phyloP scores from a whole-genome alignment of 2,888 invertebrate species.

The Zaprionus obscuricornis region DNA sequence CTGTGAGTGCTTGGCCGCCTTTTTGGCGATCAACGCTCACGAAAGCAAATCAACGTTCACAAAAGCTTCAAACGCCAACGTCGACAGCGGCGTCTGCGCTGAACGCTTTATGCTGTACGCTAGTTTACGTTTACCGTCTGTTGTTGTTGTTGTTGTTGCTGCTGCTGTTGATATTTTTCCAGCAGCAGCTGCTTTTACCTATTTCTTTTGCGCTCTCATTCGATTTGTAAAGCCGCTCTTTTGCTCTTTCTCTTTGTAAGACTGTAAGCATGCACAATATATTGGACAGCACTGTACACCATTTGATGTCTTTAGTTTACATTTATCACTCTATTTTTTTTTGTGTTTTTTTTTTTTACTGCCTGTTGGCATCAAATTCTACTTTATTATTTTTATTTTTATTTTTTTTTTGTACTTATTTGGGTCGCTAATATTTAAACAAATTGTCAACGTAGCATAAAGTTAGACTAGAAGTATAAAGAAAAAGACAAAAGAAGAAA shows the following conservation, averaged over 20 bases:
- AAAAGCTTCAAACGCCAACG: conserved; percentile 11
- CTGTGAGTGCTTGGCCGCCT: conserved; percentile 74
- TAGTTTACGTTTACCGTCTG: conserved; percentile 48
- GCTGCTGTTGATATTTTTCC: conserved; percentile 27
- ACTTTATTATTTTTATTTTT: conserved; percentile 44
- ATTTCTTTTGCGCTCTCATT: conserved; percentile 66
- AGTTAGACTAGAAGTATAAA: background rate
- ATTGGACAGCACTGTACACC: conserved; percentile 56
- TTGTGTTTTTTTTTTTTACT: conserved; percentile 41
- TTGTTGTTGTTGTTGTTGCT: conserved; percentile 41
- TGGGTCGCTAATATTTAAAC: conserved; percentile 63
- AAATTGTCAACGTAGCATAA: conserved; percentile 31
- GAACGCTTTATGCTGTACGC: conserved; percentile 31
- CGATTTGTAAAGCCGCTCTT: conserved; percentile 25
- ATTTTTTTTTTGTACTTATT: conserved; percentile 55
- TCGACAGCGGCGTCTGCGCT: conserved; percentile 41
- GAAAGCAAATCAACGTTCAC: background rate
- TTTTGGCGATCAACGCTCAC: conserved; percentile 60
- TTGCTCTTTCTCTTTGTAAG: conserved; percentile 16
- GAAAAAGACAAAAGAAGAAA: background rate
- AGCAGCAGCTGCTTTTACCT: conserved; percentile 64
- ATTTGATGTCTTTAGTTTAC: conserved; percentile 46
- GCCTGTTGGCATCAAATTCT: conserved; percentile 49
- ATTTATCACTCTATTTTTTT: conserved; percentile 36
- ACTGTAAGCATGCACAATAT: conserved; percentile 6